phyloP scores from a whole-genome alignment of 2,797 vertebrate species.

The Pseudotriccus pelzelni region DNA sequence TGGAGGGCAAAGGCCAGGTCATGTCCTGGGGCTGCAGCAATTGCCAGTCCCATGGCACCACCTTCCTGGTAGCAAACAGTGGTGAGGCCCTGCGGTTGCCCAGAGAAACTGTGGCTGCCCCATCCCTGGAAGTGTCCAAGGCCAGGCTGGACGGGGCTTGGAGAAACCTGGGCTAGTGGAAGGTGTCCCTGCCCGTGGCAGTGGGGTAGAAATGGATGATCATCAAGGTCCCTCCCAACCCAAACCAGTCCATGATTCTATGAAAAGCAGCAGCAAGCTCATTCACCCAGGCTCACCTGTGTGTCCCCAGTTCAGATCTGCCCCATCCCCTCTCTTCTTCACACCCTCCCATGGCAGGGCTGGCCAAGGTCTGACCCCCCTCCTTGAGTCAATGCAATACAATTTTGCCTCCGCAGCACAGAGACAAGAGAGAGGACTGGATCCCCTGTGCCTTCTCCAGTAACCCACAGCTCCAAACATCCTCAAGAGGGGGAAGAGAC shows the following conservation, averaged over 20 bases:
- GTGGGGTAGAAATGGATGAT: not conserved
- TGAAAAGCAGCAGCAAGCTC: not conserved
- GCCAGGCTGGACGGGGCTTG: rapidly evolving
- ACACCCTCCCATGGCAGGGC: not conserved
- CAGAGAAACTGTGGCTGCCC: not conserved
- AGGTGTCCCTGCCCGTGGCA: not conserved
- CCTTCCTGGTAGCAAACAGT: not conserved
- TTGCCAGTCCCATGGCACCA: not conserved
- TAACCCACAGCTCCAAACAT: not conserved
- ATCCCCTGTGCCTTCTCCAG: not conserved
- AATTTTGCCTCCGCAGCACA: not conserved
- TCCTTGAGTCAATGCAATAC: not conserved
- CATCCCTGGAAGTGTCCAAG: not conserved
- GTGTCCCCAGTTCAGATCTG: not conserved
- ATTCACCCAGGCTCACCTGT: not conserved
- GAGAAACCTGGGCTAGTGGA: rapidly evolving
- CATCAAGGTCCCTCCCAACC: not conserved
- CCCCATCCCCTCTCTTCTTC: not conserved
- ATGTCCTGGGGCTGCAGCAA: not conserved
- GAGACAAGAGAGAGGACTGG: not conserved
- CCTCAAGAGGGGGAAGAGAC: not conserved
- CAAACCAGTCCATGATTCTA: not conserved
- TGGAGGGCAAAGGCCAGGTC: not conserved
- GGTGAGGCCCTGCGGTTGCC: not conserved
- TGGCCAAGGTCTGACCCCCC: not conserved